Base-by-base conservation (phyloP, 1,140 invertebrate species). In the Zelostemma sp. region DNA sequence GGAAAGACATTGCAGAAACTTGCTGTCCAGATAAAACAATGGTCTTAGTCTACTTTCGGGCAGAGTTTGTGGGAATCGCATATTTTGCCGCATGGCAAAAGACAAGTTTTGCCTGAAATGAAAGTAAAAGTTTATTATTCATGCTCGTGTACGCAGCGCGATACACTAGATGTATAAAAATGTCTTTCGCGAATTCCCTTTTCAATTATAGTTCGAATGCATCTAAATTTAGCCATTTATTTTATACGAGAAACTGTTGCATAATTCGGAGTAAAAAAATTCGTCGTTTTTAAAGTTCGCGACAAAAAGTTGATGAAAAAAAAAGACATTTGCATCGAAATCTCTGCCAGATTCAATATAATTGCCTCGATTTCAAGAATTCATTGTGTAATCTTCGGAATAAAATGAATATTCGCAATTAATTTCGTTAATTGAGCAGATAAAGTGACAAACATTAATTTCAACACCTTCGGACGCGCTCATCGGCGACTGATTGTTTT, bases 61-160 rank as follows among this genome's bases (percentile, higher is more conserved):
- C 14, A 19, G 41, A 46, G 16, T 53, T 74, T 74, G 69, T 31
- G 72, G 73, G 70, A 73, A 67, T 73, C 14, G 2, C 1, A n/a
- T 51, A 31, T n/a, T 4, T 25, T 9, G 31, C 9, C n/a, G 11
- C 15, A 35, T 6, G 21, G 6, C 16, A 14, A 1, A 25, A 31
- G 8, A 21, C 46, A 31, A 48, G 18, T 48, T 21, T 31, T 21
- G 25, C 21, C 48, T 31, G 46, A 74, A 73, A 74, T 50, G 56
- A 35, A 5, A 9, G 19, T 73, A 55, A 51, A 67, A 73, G 58
- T 54, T 55, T 43, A 31, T 38, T 8, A 21, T 57, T 19, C 41
- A 43, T 43, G 17, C 33, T n/a, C 33, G 33, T 6, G 33, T 35
- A n/a, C 11, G 6, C 33, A 4, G 25, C 25, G 25, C 8, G 25